These are phyloP conservation scores for Rhipidura dahli DNA, from an alignment of 2,113 vertebrate species.

Conservation along the genomic window DNA sequence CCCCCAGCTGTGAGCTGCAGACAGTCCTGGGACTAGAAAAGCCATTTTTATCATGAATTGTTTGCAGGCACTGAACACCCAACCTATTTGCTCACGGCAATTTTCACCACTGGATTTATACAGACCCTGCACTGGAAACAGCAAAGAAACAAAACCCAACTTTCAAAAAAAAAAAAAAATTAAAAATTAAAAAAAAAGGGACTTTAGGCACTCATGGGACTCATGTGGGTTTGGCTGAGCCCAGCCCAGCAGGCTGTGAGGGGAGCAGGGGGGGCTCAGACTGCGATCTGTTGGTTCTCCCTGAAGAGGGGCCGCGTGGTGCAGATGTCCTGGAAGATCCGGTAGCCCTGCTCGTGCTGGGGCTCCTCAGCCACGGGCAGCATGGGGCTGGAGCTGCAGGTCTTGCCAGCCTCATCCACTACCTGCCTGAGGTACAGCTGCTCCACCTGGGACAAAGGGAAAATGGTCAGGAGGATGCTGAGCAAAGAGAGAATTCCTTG, in stretches of 20 bases:
- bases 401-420: slow-evolving; percentile 68
- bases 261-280: slow-evolving; percentile 55
- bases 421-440: slow-evolving; percentile 72
- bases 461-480: not conserved
- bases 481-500: not conserved
- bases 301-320: slow-evolving; percentile 83
- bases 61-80: not conserved
- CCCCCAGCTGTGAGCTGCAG: not conserved
- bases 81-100: not conserved
- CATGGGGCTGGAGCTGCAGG: slow-evolving; percentile 29
- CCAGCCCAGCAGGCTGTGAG: rapidly evolving
- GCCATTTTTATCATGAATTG: not conserved
- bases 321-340: slow-evolving; percentile 76
- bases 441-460: slow-evolving; percentile 56
- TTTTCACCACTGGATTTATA: not conserved
- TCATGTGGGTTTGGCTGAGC: not conserved
- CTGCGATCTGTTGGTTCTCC: slow-evolving; percentile 90
- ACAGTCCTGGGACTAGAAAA: not conserved
- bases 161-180: not conserved
- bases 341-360: slow-evolving; percentile 65
- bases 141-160: not conserved
- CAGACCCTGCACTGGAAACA: not conserved
- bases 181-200: not conserved
- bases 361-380: slow-evolving; percentile 52
- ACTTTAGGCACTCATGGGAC: not conserved